phyloP scores from a whole-genome alignment of 2,113 vertebrate species.

The Oophaga pumilio region DNA sequence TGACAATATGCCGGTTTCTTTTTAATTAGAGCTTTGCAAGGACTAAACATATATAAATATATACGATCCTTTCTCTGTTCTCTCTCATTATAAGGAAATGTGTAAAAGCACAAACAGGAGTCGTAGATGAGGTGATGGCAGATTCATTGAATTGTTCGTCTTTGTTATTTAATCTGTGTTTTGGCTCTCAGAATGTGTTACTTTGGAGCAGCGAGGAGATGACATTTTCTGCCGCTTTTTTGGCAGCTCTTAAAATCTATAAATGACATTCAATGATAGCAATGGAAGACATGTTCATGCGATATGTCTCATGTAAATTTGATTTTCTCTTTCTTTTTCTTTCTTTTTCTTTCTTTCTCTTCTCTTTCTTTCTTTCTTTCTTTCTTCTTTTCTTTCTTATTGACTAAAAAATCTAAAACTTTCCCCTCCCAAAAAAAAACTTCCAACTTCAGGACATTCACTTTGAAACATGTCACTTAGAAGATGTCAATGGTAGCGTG shows the following conservation, averaged over 20 bases:
- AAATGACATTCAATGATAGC: conserved; percentile 8
- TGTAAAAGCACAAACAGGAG: not conserved
- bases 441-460: no score
- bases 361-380: not conserved
- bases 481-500: no score
- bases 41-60: conserved; percentile 29
- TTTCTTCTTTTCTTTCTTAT: no score
- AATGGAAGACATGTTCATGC: not conserved
- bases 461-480: no score
- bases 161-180: conserved; percentile 30
- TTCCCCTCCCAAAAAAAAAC: no score
- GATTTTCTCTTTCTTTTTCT: not conserved
- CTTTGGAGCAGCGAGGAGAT: not conserved
- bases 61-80: conserved; percentile 5
- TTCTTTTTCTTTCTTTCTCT: not conserved
- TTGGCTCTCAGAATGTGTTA: conserved; percentile 18
- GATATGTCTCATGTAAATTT: not conserved
- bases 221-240: not conserved
- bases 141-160: conserved; percentile 21
- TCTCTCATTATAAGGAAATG: conserved; percentile 20
- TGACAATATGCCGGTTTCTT: conserved; percentile 35
- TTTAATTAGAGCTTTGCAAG: conserved; percentile 35
- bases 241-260: conserved; percentile 26
- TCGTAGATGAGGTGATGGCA: conserved; percentile 9
- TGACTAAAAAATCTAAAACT: no score